Evolutionary conservation across 2,113 vertebrate genomes (phyloP).

Genomic region (Ginglymostoma cirratum): DNA sequence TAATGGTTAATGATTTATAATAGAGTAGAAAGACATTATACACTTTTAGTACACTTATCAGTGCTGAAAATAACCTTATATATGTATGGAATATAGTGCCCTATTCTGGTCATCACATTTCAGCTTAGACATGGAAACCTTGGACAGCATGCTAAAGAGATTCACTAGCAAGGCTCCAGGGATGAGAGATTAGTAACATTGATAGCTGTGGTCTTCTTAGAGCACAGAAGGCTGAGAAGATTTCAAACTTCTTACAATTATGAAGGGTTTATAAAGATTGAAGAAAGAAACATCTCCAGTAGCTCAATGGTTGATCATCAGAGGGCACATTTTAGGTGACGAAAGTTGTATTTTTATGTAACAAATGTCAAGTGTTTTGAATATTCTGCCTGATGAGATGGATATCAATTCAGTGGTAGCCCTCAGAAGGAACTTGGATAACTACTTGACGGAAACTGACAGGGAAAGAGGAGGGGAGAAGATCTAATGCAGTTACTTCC

Average conservation of each 20-base stretch:
- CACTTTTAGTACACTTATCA: neutral
- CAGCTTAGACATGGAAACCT: neutral
- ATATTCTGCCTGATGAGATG: neutral
- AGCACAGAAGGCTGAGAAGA: neutral
- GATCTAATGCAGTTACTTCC: neutral
- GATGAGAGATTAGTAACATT: neutral
- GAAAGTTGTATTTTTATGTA: too few species aligned
- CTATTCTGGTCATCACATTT: neutral
- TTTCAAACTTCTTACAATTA: neutral
- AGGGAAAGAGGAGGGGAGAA: neutral
- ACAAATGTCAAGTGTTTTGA: neutral
- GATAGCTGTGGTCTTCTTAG: neutral
- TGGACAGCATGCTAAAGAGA: neutral
- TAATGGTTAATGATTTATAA: neutral
- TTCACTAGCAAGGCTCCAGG: neutral
- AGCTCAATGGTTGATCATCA: neutral
- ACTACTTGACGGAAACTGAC: too few species aligned
- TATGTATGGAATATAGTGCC: neutral
- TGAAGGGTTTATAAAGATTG: neutral
- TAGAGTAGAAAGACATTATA: neutral
- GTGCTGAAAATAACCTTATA: neutral
- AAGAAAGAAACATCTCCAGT: neutral
- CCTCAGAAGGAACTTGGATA: neutral
- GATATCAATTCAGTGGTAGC: neutral
- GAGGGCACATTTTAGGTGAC: neutral